Evolutionary conservation across 1,140 invertebrate species (phyloP).

Genomic region (Drosophila repleta): DNA sequence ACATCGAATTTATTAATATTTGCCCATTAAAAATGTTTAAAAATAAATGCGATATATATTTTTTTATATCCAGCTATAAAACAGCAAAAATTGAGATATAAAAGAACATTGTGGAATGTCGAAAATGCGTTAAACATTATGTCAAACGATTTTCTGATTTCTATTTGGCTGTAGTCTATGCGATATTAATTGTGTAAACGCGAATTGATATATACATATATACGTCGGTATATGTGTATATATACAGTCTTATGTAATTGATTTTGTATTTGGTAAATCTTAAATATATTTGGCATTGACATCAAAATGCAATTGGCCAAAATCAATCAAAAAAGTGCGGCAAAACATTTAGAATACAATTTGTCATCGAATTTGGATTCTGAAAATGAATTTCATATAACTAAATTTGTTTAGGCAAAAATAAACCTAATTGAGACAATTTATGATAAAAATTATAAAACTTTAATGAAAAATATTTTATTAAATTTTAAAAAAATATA

Average conservation of each 20-base stretch:
- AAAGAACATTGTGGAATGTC: constrained; percentile 56
- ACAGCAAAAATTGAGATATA: constrained; percentile 35
- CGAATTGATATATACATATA: constrained; percentile 28
- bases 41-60: constrained; percentile 56
- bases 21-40: constrained; percentile 71
- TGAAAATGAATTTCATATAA: no score
- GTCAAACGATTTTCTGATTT: constrained; percentile 24
- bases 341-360: constrained; percentile 1
- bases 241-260: constrained; percentile 58
- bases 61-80: constrained; percentile 57
- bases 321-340: constrained; percentile 57
- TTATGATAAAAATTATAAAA: no score
- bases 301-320: constrained; percentile 59
- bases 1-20: constrained; percentile 80
- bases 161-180: constrained; percentile 18
- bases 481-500: no score
- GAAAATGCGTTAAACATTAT: constrained; percentile 72
- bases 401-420: no score
- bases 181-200: constrained; percentile 33
- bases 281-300: constrained; percentile 52
- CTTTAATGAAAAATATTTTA: no score
- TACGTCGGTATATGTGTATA: constrained; percentile 13
- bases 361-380: not conserved
- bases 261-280: constrained; percentile 44
- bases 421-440: no score